These are phyloP conservation scores for Epiblema foenella DNA, from an alignment of 2,888 invertebrate genomes.

Conservation along the genomic window DNA sequence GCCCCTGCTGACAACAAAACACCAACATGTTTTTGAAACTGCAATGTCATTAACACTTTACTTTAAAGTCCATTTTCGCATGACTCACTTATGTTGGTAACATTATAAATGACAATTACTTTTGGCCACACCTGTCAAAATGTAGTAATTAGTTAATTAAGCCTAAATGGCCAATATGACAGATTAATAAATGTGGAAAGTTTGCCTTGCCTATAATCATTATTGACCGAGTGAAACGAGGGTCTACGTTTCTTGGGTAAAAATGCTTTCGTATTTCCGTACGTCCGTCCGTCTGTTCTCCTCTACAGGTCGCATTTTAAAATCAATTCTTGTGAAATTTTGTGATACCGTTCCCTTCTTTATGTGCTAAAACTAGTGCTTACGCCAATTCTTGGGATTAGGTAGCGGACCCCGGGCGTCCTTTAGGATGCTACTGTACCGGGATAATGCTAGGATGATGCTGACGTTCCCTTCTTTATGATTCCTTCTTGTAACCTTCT, in stretches of 20 bases:
- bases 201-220: not conserved
- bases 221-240: not conserved
- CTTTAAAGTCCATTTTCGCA: constrained; percentile 1
- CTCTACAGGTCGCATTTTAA: no score
- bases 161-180: constrained; percentile 5
- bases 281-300: no score
- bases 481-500: not conserved
- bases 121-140: constrained; percentile 37
- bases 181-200: constrained; percentile 12
- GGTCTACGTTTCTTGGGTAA: no score
- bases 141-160: constrained; percentile 30
- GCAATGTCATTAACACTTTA: not conserved
- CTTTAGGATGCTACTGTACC: no score
- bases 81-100: not conserved
- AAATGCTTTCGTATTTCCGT: no score
- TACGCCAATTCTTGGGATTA: no score
- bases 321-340: no score
- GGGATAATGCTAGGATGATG: no score
- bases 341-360: no score
- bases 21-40: not conserved
- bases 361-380: no score
- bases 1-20: not conserved
- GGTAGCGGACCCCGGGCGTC: no score
- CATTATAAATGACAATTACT: constrained; percentile 13
- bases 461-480: not conserved